Evolutionary conservation across 2,797 vertebrate genomes (phyloP).

Genomic region (Hylomyscus alleni): DNA sequence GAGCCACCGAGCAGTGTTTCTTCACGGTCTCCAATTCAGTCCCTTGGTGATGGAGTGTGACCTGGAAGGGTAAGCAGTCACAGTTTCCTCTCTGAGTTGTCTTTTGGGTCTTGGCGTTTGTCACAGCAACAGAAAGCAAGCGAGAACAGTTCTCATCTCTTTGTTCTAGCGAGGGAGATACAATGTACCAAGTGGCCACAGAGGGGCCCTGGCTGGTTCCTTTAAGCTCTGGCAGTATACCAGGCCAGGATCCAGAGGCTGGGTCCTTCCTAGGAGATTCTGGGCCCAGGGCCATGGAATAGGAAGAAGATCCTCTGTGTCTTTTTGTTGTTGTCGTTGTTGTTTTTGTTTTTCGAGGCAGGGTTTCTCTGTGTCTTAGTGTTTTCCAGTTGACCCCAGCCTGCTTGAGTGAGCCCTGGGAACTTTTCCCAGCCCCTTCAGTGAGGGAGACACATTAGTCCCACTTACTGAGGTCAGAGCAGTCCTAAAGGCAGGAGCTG

Average conservation of each 20-base stretch:
- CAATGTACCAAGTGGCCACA: not conserved
- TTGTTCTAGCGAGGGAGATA: not conserved
- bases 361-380: not conserved
- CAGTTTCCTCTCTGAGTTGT: not conserved
- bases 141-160: not conserved
- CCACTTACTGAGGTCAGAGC: not conserved
- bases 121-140: not conserved
- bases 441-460: not conserved
- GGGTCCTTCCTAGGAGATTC: not conserved
- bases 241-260: not conserved
- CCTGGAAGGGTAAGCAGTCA: too few species aligned
- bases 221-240: not conserved
- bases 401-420: not conserved
- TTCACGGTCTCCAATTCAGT: not conserved
- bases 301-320: not conserved
- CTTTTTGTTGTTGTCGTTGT: too few species aligned
- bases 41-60: not conserved
- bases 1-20: not conserved
- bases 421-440: not conserved
- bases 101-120: not conserved
- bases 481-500: not conserved
- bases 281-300: not conserved
- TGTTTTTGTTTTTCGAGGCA: too few species aligned
- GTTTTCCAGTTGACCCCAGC: not conserved
- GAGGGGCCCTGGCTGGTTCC: not conserved